Conservation (phyloP, 2,113 vertebrate species). For the Onychostoma macrolepis region DNA sequence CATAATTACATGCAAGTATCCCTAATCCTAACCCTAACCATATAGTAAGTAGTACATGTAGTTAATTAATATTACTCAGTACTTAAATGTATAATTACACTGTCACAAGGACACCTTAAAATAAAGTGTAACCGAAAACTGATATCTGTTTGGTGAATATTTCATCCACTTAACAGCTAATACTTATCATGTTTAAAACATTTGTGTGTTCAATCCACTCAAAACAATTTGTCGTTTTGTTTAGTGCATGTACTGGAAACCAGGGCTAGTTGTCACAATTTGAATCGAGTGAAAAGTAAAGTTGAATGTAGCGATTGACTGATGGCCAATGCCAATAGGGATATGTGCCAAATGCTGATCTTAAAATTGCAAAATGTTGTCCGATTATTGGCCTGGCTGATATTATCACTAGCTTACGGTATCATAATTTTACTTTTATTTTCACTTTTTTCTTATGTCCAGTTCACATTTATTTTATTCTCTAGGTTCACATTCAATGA, state of each 20-base stretch:
- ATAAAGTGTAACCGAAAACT: no score
- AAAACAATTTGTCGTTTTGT: background rate
- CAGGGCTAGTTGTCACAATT: background rate
- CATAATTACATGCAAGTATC: no score
- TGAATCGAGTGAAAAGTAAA: background rate
- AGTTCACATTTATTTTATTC: background rate
- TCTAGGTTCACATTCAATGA: conserved; percentile 75
- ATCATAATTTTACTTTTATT: background rate
- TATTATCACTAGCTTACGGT: background rate
- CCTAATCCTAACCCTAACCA: no score
- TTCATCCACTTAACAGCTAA: background rate
- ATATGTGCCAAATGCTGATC: background rate
- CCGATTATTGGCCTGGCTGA: background rate
- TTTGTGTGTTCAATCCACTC: background rate
- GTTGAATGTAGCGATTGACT: background rate
- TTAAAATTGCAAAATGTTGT: background rate
- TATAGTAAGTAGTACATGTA: no score
- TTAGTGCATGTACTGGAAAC: background rate
- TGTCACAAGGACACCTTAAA: no score
- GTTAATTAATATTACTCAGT: no score
- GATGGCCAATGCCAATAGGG: background rate
- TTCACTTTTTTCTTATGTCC: background rate
- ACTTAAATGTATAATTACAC: no score
- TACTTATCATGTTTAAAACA: background rate
- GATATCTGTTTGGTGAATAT: background rate